Conservation (phyloP, 1,140 invertebrate species). For the Scylla paramamosain region DNA sequence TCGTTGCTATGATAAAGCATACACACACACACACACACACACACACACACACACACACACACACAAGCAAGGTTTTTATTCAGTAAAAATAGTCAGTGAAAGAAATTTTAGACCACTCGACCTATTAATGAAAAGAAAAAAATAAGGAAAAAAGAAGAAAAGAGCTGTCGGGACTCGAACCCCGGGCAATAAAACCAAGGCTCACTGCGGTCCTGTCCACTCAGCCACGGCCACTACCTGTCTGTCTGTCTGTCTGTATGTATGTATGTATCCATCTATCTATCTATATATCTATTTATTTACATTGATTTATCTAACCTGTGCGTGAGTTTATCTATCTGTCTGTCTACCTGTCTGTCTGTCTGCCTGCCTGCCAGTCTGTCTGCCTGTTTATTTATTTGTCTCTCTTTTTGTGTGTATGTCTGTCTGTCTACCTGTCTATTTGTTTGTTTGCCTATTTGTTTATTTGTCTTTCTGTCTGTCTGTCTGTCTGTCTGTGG, state of each 20-base stretch:
- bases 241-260: neutral
- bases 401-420: no score
- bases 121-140: neutral
- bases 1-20: no score
- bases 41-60: neutral
- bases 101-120: neutral
- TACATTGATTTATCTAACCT: neutral
- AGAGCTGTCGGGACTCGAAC: neutral
- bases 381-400: neutral
- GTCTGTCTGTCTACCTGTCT: no score
- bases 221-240: neutral
- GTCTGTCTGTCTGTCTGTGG: neutral
- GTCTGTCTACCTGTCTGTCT: slow-evolving; percentile 33
- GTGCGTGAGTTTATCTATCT: slow-evolving; percentile 1
- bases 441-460: no score
- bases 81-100: no score
- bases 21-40: neutral
- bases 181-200: neutral
- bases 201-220: no score
- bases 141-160: neutral
- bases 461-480: neutral
- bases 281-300: slow-evolving; percentile 24
- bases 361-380: neutral
- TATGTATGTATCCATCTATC: neutral
- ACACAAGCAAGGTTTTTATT: neutral